phyloP scores from a whole-genome alignment of 2,113 vertebrate genomes.

The Ceyx cyanopectus region DNA sequence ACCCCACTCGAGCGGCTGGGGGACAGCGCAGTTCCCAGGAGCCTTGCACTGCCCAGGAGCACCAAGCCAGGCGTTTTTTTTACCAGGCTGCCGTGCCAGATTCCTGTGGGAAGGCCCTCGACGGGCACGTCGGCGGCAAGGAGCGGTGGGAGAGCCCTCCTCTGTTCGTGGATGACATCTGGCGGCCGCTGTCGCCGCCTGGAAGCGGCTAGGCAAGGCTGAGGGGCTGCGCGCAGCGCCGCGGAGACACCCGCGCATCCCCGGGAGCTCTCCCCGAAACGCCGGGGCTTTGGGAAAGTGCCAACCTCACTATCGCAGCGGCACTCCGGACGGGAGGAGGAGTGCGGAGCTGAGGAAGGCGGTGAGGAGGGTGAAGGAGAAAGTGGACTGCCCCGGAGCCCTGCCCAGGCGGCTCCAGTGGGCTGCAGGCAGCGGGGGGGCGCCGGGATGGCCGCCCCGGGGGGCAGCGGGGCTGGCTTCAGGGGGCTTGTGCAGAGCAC shows the following conservation, averaged over 20 bases:
- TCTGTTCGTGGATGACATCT: conserved; percentile 49
- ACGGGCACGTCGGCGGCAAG: not conserved
- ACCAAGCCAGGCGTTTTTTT: not conserved
- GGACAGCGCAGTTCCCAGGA: not conserved
- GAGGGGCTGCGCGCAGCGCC: not conserved
- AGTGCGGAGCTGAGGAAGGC: not conserved
- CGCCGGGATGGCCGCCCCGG: not conserved
- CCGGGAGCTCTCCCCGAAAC: not conserved
- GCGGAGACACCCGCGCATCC: not conserved
- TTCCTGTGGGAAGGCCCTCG: not conserved
- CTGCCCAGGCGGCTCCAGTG: not conserved
- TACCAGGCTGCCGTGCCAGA: rapidly evolving
- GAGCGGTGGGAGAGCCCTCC: not conserved
- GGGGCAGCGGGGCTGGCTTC: not conserved
- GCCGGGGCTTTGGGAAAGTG: rapidly evolving
- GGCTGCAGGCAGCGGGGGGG: not conserved
- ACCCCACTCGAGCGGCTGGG: rapidly evolving
- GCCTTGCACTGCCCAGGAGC: not conserved
- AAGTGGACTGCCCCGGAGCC: not conserved
- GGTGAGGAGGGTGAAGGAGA: too few relatives aligned
- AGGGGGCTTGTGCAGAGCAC: not conserved
- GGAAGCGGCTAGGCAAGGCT: not conserved
- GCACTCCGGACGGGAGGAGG: rapidly evolving
- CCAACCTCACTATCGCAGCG: rapidly evolving
- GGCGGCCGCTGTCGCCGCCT: not conserved